Base-by-base conservation (phyloP, 1,140 invertebrate species). In the Daktulosphaira vitifoliae region DNA sequence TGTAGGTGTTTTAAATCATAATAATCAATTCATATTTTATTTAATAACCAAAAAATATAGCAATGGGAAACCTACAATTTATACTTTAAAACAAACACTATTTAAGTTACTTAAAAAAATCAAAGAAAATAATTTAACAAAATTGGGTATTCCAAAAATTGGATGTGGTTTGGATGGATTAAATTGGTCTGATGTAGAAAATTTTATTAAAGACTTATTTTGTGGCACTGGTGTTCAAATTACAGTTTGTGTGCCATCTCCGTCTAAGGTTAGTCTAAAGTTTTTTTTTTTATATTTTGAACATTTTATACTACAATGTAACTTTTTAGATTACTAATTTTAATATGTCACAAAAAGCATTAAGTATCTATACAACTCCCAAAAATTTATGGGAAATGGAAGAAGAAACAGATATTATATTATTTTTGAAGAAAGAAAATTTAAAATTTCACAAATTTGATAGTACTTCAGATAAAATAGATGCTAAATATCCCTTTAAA, bases 101-200 rank as follows among this genome's bases (percentile, higher is more conserved):
- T 9, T 67, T 13, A 71, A 69, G 8, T 71, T 79, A 69, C 70
- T 66, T 64, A 52, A 70, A 7, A 71, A 72, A 48, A 73, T 72
- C 67, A 73, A 73, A 51, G 33, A 76, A 68, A 71, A 77, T 54
- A 67, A 76, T 54, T 75, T 82, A 0, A 72, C 71, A 20, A 74
- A 78, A 59, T 67, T 84, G 38, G 79, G 81, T 6, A 81, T 85
- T 68, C 84, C 84, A 1, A 71, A 72, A 65, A 81, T 85, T 66
- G 84, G 83, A 2, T 84, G 82, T 72, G 83, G 84, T 46, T 74
- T 85, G 18, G 83, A 85, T 71, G 70, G 76, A 20, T 71, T 85
- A 9, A 73, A 82, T 66, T 85, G 83, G 83, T 68, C 72, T 3
- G 73, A 76, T 38, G 82, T 84, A 0, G 77, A 74, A 66, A 65